These are phyloP conservation scores for Nephila pilipes DNA, from an alignment of 1,140 invertebrate genomes.

Conservation along the genomic window DNA sequence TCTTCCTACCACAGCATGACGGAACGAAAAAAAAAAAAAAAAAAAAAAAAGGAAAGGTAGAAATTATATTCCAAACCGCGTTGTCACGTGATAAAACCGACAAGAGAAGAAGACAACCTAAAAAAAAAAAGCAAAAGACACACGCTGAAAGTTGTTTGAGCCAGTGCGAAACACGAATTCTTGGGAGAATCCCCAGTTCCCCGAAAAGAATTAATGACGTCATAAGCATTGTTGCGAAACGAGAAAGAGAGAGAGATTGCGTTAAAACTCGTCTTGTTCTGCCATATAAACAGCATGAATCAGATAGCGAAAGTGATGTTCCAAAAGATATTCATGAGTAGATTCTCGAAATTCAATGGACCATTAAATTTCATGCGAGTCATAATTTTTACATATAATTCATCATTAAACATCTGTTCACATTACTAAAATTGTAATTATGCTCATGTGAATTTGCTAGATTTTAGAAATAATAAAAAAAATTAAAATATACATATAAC, in stretches of 20 bases:
- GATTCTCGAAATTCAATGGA: background rate
- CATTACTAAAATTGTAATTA: too few relatives aligned
- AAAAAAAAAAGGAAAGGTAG: background rate
- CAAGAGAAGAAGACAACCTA: conserved; percentile 5
- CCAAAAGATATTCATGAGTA: too few relatives aligned
- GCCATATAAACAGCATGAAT: background rate
- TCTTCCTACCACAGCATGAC: too few relatives aligned
- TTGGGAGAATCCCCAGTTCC: conserved; percentile 23
- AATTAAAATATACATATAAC: too few relatives aligned
- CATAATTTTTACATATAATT: too few relatives aligned
- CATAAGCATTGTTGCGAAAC: conserved; percentile 47
- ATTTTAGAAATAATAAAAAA: too few relatives aligned
- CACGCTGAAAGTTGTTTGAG: conserved; percentile 25
- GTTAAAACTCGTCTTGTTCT: conserved; percentile 33
- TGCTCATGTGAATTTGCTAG: too few relatives aligned
- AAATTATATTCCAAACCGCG: conserved; percentile 9
- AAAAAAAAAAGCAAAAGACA: background rate
- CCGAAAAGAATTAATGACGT: conserved; percentile 49
- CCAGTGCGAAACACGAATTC: conserved; percentile 7
- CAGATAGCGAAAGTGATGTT: conserved; percentile 2
- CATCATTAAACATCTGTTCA: too few relatives aligned
- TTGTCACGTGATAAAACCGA: conserved; percentile 26
- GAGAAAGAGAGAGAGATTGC: background rate
- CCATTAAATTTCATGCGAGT: background rate
- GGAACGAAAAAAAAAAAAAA: too few relatives aligned